Evolutionary conservation across 92 coral and sea anemone genomes (phyloP), one percentile per base, ranked within the genome.

Genomic region (Zoanthus solanderi): DNA sequence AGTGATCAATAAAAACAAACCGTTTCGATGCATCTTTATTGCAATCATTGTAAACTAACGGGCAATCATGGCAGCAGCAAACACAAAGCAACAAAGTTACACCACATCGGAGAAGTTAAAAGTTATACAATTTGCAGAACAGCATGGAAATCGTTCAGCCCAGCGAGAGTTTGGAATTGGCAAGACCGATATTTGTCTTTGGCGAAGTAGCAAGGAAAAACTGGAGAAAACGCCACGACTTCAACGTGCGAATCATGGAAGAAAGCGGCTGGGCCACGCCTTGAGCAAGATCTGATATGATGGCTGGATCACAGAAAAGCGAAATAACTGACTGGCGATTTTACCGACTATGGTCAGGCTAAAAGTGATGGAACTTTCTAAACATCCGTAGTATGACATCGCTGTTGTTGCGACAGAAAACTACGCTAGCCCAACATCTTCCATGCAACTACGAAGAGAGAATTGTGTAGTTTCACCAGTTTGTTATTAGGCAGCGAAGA

Each of bases 321-420:
- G 92, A 71, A 83, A 89, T 37, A 89, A 84, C 34, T 85, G 88
- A 34, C 72, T 84, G 9, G 88, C 92, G 4, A 76, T 89, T 56
- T 48, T 89, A 13, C 92, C 88, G 42, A 10, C 88, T 37, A 17
- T 83, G 69, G 76, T 89, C 71, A 18, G 85, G 37, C 60, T 84
- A n/a, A 89, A 76, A 63, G 88, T 88, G 42, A 46, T 88, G 8
- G 91, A 88, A 32, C 65, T 89, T 15, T 61, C 74, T 28, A 83
- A 89, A 74, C 67, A 75, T 23, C 57, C 42, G 50, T 56, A 83
- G 78, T 74, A 63, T 42, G 47, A 87, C 76, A 88, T 71, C 42
- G 80, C 80, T 88, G 87, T 71, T 82, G 30, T 61, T 88, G 14
- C 50, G 79, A 14, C 87, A 83, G 78, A 88, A 88, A 73, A 88